Evolutionary conservation across 2,797 vertebrate genomes (phyloP), one percentile per base, ranked within the genome.

Genomic region (Pangasius macronema): DNA sequence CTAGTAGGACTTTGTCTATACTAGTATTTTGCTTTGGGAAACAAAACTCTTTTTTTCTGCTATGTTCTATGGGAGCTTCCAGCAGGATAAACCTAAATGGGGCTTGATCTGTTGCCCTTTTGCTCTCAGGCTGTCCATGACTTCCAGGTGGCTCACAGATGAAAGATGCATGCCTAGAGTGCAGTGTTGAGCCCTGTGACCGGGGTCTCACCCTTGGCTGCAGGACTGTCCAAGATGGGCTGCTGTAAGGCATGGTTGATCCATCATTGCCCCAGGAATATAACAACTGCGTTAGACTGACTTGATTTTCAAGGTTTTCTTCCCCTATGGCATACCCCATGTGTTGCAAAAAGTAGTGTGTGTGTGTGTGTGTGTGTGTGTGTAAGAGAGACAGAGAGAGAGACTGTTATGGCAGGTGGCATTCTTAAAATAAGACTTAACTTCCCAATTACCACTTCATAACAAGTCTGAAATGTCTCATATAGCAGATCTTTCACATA

Each of bases 271-370:
- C 33, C 14, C 24, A 63, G 57, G 57, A 61, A 81, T 42, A 81
- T 67, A 83, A 51, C 61, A 67, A 68, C 82, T 83, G 82, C 18
- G 63, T 53, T 51, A 68, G 82, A 83, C n/a, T 67, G 61, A 67
- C 61, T 83, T 68, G 63, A 51, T 67, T 83, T 83, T 83, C 9
- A 46, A 82, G 59, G 16, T 67, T 65, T 67, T 20, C 16, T 13
- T 33, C n/a, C 42, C n/a, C 3, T 30, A 68, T 67, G 81, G 81
- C n/a, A 68, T 24, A 83, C 63, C 63, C 63, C 18, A 53, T 83
- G 63, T 2, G 11, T 20, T 53, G 46, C 46, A 68, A 83, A 33
- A 67, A 61, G 0, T 42, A 61, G 2, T 42, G 61, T 82, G 61
- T 65, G 14, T 65, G 59, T 81, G 24, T 61, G n/a, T 10, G 24